Conservation (phyloP, 2,888 invertebrate genomes). For the Drosophila anomalata region DNA sequence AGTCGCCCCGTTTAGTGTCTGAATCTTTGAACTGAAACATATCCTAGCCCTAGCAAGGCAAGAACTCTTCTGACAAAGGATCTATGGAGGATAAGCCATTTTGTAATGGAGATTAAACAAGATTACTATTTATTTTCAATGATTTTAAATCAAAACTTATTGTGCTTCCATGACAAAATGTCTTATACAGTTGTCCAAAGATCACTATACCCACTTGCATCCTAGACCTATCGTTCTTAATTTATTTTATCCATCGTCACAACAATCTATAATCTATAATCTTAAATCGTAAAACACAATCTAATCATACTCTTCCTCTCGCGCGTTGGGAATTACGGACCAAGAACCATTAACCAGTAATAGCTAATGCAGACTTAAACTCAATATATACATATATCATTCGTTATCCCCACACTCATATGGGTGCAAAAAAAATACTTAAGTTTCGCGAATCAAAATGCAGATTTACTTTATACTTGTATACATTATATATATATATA, state of each 20-base stretch:
- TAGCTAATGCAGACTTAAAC: constrained; percentile 18
- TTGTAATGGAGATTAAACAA: background rate
- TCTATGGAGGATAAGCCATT: constrained; percentile 1
- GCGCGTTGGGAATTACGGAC: constrained; percentile 70
- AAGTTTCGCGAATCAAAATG: constrained; percentile 46
- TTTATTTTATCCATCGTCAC: constrained; percentile 58
- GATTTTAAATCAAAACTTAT: background rate
- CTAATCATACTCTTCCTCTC: constrained; percentile 57
- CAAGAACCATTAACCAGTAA: constrained; percentile 45
- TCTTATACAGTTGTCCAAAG: background rate
- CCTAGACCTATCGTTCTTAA: constrained; percentile 32
- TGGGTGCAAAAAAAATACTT: constrained; percentile 54
- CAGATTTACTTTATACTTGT: constrained; percentile 57
- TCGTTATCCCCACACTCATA: constrained; percentile 43
- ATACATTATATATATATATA: constrained; percentile 28
- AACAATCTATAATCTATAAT: constrained; percentile 22
- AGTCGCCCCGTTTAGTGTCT: constrained; percentile 28
- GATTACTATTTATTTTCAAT: background rate
- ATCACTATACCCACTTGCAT: background rate
- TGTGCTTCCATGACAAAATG: background rate
- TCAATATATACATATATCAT: constrained; percentile 19
- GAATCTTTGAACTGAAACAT: constrained; percentile 68
- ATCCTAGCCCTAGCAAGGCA: constrained; percentile 41
- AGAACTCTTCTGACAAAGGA: constrained; percentile 4
- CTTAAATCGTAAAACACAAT: background rate